A percentile compares a stretch with the other conserved stretches of the same genome.
Conservation (phyloP, 2,113 vertebrate species). For the Hippocampus abdominalis region DNA sequence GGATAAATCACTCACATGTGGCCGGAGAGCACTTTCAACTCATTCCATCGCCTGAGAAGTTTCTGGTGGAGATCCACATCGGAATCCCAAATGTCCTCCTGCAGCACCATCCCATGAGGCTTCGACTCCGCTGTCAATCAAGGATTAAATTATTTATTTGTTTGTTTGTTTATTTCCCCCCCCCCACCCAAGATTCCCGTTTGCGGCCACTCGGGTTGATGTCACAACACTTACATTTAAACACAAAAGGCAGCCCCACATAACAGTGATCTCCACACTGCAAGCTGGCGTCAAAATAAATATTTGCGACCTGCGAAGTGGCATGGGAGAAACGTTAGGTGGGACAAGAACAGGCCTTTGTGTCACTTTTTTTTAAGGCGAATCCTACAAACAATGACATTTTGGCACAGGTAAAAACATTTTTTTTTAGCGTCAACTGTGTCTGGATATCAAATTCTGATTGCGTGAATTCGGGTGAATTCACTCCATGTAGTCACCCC, state of each 20-base stretch:
- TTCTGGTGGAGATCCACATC: constrained; percentile 91
- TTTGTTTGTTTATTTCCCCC: too few species aligned
- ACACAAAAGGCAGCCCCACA: constrained; percentile 90
- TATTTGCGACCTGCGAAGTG: constrained; percentile 88
- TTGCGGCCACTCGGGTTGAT: not conserved
- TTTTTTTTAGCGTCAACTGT: too few species aligned
- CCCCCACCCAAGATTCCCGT: too few species aligned
- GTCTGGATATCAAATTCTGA: too few species aligned
- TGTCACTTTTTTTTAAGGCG: too few species aligned
- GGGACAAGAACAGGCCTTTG: not conserved
- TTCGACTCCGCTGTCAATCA: constrained; percentile 78
- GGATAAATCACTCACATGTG: constrained; percentile 73
- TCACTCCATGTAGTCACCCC: too few species aligned
- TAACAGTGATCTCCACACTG: constrained; percentile 95
- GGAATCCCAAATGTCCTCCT: constrained; percentile 88
- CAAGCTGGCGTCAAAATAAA: constrained; percentile 95
- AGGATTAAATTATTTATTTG: not conserved
- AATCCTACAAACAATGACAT: too few species aligned
- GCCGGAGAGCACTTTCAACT: constrained; percentile 79
- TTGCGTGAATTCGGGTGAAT: too few species aligned
- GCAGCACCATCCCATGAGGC: constrained; percentile 79
- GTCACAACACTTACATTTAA: constrained; percentile 83
- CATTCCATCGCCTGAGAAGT: constrained; percentile 85
- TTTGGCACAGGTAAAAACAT: too few species aligned
- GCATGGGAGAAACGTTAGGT: constrained; percentile 11